phyloP scores from a whole-genome alignment of 2,797 vertebrate species.

The Erpetoichthys calabaricus region DNA sequence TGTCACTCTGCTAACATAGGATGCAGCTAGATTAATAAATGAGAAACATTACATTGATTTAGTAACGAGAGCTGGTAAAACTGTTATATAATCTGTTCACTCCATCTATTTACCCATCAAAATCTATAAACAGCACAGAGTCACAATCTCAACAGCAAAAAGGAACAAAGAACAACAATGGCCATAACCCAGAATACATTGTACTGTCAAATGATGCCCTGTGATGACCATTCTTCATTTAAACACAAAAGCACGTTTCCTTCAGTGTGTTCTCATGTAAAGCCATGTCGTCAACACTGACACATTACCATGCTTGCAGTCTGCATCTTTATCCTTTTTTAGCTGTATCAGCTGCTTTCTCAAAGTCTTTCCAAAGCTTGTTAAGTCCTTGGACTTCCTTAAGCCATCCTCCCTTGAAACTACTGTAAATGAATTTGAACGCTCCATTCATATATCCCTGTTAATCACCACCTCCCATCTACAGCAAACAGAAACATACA shows the following conservation, averaged over 20 bases:
- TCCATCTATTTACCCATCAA: no score
- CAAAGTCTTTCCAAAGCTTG: neutral
- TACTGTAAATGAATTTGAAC: neutral
- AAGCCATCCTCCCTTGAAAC: neutral
- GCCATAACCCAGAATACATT: slow-evolving; percentile 41
- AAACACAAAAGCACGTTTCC: no score
- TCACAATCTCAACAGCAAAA: no score
- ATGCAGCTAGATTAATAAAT: no score
- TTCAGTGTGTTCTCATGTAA: neutral
- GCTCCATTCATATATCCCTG: neutral
- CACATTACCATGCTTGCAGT: neutral
- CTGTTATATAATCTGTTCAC: no score
- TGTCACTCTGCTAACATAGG: no score
- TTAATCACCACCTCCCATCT: neutral
- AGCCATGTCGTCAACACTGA: neutral
- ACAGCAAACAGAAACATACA: neutral
- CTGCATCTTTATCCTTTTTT: neutral
- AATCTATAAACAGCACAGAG: no score
- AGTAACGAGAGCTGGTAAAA: no score
- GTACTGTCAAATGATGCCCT: neutral
- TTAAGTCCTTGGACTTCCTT: neutral
- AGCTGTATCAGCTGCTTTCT: neutral
- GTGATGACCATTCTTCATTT: no score
- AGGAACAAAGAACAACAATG: slow-evolving; percentile 24
- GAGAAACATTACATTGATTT: no score